Conservation (phyloP, 2,888 invertebrate genomes). For the Rotaria magnacalcarata region DNA sequence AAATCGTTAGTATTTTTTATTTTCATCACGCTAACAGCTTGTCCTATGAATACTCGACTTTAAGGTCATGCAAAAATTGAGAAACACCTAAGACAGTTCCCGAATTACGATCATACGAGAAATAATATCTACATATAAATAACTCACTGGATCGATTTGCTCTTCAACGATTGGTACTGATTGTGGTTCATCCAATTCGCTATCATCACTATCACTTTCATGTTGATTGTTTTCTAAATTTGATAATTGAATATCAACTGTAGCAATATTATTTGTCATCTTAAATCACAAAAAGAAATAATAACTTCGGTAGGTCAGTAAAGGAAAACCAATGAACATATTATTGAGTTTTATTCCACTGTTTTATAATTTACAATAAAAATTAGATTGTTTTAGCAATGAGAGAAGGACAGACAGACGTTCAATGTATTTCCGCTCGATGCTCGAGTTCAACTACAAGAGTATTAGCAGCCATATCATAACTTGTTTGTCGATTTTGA, state of each 20-base stretch:
- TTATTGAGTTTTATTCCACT: not conserved
- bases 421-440: not conserved
- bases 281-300: not conserved
- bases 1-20: too few species aligned
- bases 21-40: too few species aligned
- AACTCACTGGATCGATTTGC: not conserved
- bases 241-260: conserved; percentile 55
- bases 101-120: too few species aligned
- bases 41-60: too few species aligned
- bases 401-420: not conserved
- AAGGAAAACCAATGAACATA: too few species aligned
- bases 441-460: conserved; percentile 40
- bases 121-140: too few species aligned
- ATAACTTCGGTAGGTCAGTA: not conserved
- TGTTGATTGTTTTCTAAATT: conserved; percentile 49
- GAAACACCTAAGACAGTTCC: too few species aligned
- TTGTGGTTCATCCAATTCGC: conserved; percentile 9
- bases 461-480: conserved; percentile 41
- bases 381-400: not conserved
- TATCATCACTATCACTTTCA: not conserved
- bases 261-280: conserved; percentile 47
- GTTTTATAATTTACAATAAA: conserved; percentile 1
- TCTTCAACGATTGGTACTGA: not conserved
- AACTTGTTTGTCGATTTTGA: conserved; percentile 42
- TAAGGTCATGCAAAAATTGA: too few species aligned